Percentiles rank a stretch among this genome's conserved stretches.
These are phyloP conservation scores for Pachyuromys duprasi DNA, from an alignment of 2,797 vertebrate species.

Conservation along the genomic window DNA sequence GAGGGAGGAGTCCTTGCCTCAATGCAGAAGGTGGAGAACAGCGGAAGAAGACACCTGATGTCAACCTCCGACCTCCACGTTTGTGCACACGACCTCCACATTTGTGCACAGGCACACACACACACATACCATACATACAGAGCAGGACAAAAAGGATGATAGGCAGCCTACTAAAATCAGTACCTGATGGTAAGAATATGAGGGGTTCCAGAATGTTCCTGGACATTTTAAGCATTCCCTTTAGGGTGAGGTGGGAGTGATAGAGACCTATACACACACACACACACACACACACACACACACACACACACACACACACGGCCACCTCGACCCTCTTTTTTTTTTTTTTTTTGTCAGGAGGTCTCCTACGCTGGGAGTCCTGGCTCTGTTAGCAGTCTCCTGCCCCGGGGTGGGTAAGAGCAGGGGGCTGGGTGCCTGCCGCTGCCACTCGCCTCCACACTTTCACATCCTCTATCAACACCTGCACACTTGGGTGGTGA, in stretches of 20 bases:
- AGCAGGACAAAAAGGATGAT: not conserved
- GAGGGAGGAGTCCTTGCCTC: not conserved
- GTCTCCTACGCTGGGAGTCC: not conserved
- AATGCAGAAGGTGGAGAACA: not conserved
- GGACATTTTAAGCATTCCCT: not conserved
- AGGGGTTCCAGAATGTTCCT: not conserved
- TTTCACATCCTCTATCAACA: slow-evolving; percentile 82
- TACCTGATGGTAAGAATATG: not conserved
- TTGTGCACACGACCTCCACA: not conserved
- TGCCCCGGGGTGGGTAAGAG: not conserved
- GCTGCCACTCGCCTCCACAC: slow-evolving; percentile 65
- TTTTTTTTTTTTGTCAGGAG: not conserved
- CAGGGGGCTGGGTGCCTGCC: not conserved
- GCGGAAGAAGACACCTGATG: not conserved
- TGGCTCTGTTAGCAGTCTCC: not conserved
- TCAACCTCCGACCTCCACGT: not conserved
- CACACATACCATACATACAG: not conserved
- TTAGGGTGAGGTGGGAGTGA: not conserved
- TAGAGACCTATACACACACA: not conserved
- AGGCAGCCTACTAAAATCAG: not conserved
- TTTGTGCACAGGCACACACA: not conserved
- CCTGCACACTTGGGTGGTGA: slow-evolving; percentile 73
- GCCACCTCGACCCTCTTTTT: not conserved
- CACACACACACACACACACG: not conserved
- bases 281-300: not conserved